Evolutionary conservation across 2,888 invertebrate species (phyloP).

Genomic region (Hemistola chrysoprasaria): DNA sequence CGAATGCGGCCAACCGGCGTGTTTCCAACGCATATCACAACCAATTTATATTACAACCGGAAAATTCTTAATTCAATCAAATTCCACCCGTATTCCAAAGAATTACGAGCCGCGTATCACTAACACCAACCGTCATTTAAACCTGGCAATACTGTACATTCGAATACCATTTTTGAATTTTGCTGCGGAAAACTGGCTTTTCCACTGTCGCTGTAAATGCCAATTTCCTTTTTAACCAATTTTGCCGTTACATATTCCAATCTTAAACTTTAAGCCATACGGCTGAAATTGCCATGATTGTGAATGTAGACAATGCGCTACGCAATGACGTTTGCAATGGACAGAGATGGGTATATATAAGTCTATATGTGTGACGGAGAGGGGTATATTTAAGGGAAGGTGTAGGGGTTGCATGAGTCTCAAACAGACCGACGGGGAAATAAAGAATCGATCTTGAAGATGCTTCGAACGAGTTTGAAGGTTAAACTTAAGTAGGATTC

Average conservation of each 20-base stretch:
- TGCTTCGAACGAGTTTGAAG: slow-evolving; percentile 37
- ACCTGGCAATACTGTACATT: slow-evolving; percentile 50
- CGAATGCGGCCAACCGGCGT: slow-evolving; percentile 68
- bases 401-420: slow-evolving; percentile 69
- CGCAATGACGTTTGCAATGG: slow-evolving; percentile 76
- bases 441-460: slow-evolving; percentile 77
- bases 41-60: slow-evolving; percentile 40
- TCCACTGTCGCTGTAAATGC: slow-evolving; percentile 76
- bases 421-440: slow-evolving; percentile 50
- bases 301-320: slow-evolving; percentile 72
- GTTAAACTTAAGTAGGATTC: slow-evolving; percentile 20
- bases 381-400: slow-evolving; percentile 48
- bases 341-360: slow-evolving; percentile 45
- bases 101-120: slow-evolving; percentile 1
- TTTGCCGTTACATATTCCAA: slow-evolving; percentile 35
- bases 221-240: slow-evolving; percentile 69
- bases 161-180: slow-evolving; percentile 70
- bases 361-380: slow-evolving; percentile 49
- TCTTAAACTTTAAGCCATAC: slow-evolving; percentile 36
- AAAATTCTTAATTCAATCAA: slow-evolving; percentile 28
- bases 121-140: slow-evolving; percentile 17
- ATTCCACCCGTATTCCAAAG: slow-evolving; percentile 38
- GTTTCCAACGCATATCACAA: slow-evolving; percentile 55
- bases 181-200: slow-evolving; percentile 79
- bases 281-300: slow-evolving; percentile 39